Conservation (phyloP, 2,888 invertebrate species). For the Pherbina coryleti region DNA sequence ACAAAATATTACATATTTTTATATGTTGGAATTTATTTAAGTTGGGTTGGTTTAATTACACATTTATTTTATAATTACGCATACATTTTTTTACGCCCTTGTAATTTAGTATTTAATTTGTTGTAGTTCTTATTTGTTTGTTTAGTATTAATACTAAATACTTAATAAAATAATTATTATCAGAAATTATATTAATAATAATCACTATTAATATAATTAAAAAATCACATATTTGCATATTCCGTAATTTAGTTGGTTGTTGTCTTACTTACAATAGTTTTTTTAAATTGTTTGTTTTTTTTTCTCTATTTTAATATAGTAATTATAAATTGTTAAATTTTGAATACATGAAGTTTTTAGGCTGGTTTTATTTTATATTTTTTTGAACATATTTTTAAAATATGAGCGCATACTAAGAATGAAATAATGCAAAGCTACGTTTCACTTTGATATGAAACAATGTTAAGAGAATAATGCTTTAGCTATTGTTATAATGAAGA, state of each 20-base stretch:
- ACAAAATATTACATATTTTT: neutral
- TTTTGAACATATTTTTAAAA: neutral
- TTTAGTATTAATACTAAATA: constrained; percentile 28
- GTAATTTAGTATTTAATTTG: constrained; percentile 6
- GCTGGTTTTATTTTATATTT: constrained; percentile 11
- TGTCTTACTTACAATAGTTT: constrained; percentile 30
- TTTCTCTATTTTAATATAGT: constrained; percentile 26
- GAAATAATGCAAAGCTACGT: neutral
- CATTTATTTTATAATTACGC: constrained; percentile 30
- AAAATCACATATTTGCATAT: constrained; percentile 55
- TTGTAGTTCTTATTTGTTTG: neutral
- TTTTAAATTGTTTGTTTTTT: neutral
- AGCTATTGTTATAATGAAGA: neutral
- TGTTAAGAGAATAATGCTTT: neutral
- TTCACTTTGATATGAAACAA: neutral
- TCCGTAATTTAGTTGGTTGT: constrained; percentile 48
- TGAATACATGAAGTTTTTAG: constrained; percentile 24
- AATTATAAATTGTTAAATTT: constrained; percentile 26
- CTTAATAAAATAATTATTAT: constrained; percentile 34
- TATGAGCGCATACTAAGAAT: neutral
- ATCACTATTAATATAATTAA: constrained; percentile 48
- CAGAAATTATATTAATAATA: constrained; percentile 38
- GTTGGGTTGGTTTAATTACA: constrained; percentile 17
- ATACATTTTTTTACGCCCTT: constrained; percentile 20
- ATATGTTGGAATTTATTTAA: constrained; percentile 30